phyloP scores from a whole-genome alignment of 2,888 invertebrate species.

The Linyphia triangularis region DNA sequence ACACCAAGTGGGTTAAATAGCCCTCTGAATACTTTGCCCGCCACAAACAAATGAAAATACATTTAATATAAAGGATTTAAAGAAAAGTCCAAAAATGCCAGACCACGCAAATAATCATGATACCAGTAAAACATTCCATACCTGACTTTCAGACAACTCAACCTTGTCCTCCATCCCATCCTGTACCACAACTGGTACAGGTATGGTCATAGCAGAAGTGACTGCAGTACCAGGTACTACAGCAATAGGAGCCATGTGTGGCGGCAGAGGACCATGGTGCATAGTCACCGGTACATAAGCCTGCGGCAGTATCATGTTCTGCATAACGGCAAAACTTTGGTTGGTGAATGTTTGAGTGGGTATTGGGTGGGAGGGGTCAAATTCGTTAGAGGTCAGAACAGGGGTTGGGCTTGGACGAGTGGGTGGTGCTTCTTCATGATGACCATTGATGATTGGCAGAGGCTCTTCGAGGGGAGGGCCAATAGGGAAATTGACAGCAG shows the following conservation, averaged over 20 bases:
- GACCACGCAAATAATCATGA: not conserved
- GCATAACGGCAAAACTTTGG: conserved; percentile 84
- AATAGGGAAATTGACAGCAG: conserved; percentile 39
- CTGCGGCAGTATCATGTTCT: conserved; percentile 72
- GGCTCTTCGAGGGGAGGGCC: conserved; percentile 15
- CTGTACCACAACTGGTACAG: conserved; percentile 20
- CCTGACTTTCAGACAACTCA: conserved; percentile 27
- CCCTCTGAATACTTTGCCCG: too few species aligned
- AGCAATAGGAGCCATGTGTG: conserved; percentile 54
- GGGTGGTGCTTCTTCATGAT: not conserved
- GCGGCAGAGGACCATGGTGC: conserved; percentile 62
- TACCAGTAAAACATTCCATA: not conserved
- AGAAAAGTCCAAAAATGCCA: not conserved
- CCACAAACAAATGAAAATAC: too few species aligned
- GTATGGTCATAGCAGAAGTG: conserved; percentile 9
- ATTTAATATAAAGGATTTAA: too few species aligned
- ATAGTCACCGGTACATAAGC: conserved; percentile 70
- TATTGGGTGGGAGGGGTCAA: conserved; percentile 81
- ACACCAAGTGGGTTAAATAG: too few species aligned
- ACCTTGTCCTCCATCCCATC: not conserved
- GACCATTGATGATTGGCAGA: conserved; percentile 5
- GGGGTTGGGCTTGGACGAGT: not conserved
- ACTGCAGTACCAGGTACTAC: conserved; percentile 54
- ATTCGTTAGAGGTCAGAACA: conserved; percentile 48
- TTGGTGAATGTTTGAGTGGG: conserved; percentile 92